phyloP scores from a whole-genome alignment of 1,140 invertebrate species.

The Marisa cornuarietis region DNA sequence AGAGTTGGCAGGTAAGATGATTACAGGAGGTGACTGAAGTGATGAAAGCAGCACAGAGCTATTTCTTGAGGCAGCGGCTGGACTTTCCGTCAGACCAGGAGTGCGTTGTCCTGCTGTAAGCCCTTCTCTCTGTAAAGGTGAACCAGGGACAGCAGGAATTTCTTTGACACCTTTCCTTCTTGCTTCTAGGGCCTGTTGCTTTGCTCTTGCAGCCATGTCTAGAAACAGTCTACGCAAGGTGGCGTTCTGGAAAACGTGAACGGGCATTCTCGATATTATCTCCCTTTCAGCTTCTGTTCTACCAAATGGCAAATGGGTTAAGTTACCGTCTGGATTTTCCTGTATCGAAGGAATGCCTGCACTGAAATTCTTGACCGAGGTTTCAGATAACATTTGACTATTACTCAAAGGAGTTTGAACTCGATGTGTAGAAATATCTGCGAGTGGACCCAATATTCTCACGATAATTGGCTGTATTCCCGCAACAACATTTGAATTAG shows the following conservation, averaged over 20 bases:
- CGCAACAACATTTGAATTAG: background rate
- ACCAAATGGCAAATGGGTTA: background rate
- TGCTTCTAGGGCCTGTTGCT: slow-evolving; percentile 3
- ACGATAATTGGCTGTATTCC: background rate
- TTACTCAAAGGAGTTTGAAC: background rate
- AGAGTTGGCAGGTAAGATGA: background rate
- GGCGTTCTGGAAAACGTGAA: slow-evolving; percentile 13
- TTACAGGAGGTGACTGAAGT: background rate
- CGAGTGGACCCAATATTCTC: background rate
- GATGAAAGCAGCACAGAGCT: background rate
- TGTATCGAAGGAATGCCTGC: background rate
- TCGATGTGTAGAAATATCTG: background rate
- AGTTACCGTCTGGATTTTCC: background rate
- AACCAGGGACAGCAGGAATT: background rate
- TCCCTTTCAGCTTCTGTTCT: background rate
- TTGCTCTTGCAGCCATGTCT: background rate
- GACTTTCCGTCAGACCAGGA: background rate
- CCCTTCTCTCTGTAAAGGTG: background rate
- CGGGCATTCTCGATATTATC: slow-evolving; percentile 12
- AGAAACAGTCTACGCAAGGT: slow-evolving; percentile 12
- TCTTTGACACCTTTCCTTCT: background rate
- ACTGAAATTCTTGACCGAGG: no score
- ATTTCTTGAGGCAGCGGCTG: background rate
- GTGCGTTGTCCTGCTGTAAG: background rate
- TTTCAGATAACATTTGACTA: background rate